phyloP scores from a whole-genome alignment of 2,888 invertebrate genomes.

The Tanypteryx hageni region DNA sequence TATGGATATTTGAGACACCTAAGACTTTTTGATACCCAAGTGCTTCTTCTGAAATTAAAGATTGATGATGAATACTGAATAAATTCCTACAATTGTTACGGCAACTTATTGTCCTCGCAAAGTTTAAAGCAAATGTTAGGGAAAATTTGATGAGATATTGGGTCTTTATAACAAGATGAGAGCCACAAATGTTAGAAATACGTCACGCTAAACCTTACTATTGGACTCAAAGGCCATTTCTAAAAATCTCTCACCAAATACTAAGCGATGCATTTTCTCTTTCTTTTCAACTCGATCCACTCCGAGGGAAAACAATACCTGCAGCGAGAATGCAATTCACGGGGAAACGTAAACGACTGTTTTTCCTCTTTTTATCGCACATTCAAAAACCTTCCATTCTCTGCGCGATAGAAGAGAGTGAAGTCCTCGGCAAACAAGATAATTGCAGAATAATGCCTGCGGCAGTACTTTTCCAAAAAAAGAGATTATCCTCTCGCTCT shows the following conservation, averaged over 20 bases:
- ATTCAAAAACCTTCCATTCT: not conserved
- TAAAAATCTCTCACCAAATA: not conserved
- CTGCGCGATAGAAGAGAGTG: not conserved
- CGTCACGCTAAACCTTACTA: not conserved
- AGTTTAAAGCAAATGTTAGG: too few relatives aligned
- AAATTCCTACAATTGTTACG: too few relatives aligned
- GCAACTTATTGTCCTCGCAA: too few relatives aligned
- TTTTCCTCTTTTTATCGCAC: not conserved
- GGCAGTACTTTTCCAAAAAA: not conserved
- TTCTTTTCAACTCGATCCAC: not conserved
- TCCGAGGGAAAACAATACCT: not conserved
- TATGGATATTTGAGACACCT: too few relatives aligned
- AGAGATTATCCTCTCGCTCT: not conserved
- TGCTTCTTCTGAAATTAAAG: too few relatives aligned
- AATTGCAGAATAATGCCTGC: not conserved
- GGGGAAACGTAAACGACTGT: not conserved
- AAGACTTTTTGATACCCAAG: too few relatives aligned
- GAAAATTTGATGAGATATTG: too few relatives aligned
- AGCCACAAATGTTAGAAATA: not conserved
- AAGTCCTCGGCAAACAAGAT: constrained; percentile 9
- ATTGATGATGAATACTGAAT: too few relatives aligned
- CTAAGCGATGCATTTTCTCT: not conserved
- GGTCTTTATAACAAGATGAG: too few relatives aligned
- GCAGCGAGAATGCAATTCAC: not conserved
- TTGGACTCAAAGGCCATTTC: not conserved